These are phyloP conservation scores for Scytalopus superciliaris DNA, from an alignment of 2,113 vertebrate species.

Conservation along the genomic window DNA sequence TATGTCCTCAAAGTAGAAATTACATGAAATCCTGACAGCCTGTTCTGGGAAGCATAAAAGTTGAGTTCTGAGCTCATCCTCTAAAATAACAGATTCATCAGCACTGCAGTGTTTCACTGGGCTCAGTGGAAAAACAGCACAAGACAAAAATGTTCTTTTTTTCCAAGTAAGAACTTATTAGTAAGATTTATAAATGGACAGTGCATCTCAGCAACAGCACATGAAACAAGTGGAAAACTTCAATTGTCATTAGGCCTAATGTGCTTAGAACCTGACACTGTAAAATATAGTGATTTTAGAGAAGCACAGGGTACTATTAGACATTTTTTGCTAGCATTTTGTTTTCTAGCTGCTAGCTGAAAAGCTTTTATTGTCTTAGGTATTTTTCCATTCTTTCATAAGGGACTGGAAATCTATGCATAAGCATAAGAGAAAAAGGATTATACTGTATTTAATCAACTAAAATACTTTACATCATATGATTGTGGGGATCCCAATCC, in stretches of 20 bases:
- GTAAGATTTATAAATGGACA: background rate
- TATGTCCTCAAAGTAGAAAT: background rate
- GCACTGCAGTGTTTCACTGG: background rate
- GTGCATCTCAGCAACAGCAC: background rate
- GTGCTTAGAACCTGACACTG: background rate
- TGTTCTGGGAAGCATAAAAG: background rate
- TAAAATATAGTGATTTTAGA: background rate
- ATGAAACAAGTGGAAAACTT: background rate
- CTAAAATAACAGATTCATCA: background rate
- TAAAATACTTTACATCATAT: background rate
- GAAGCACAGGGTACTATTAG: background rate
- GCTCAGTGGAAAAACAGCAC: background rate
- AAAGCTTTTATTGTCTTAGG: background rate
- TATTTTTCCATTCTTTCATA: background rate
- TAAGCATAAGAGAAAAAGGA: background rate
- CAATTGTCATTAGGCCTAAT: background rate
- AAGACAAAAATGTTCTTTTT: background rate
- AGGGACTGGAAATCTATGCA: background rate
- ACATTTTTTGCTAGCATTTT: background rate
- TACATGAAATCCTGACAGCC: background rate
- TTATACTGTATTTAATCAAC: background rate
- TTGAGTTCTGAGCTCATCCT: conserved; percentile 9
- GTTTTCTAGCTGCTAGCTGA: background rate
- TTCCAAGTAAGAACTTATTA: background rate
- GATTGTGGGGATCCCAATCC: background rate